These are phyloP conservation scores for Macrotrachela quadricornifera DNA, from an alignment of 1,140 invertebrate genomes.

Conservation along the genomic window DNA sequence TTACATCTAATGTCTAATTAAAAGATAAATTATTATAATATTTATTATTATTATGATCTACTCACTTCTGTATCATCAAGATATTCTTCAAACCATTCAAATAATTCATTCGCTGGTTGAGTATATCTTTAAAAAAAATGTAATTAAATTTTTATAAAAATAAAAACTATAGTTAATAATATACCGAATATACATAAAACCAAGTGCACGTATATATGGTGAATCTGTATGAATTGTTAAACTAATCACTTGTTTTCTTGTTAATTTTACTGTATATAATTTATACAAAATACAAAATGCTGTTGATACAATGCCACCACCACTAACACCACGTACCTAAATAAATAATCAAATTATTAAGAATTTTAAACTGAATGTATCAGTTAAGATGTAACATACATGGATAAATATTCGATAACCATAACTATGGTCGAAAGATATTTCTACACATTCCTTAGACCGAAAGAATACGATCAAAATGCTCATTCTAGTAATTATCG, in stretches of 20 bases:
- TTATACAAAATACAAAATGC: constrained; percentile 93
- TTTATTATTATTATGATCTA: constrained; percentile 42
- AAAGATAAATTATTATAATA: too few relatives aligned
- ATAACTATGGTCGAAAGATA: too few relatives aligned
- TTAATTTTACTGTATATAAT: constrained; percentile 80
- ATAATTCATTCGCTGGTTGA: constrained; percentile 76
- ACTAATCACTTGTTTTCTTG: constrained; percentile 84
- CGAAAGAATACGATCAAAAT: too few relatives aligned
- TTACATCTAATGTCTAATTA: too few relatives aligned
- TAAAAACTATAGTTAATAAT: not conserved
- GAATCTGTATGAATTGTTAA: constrained; percentile 85
- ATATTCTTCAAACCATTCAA: constrained; percentile 89
- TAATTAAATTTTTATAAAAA: not conserved
- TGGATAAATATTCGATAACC: too few relatives aligned
- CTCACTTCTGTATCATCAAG: constrained; percentile 71
- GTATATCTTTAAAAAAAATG: constrained; percentile 60
- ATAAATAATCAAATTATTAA: constrained; percentile 11
- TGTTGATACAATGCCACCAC: constrained; percentile 92
- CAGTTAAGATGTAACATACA: too few relatives aligned
- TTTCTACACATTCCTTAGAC: too few relatives aligned
- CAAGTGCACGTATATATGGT: constrained; percentile 82
- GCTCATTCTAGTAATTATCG: too few relatives aligned
- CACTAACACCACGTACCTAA: constrained; percentile 83
- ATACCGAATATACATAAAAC: constrained; percentile 77
- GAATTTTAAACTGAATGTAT: not conserved